These are phyloP conservation scores for Nannoperca obscura DNA, from an alignment of 2,797 vertebrate species.

Conservation along the genomic window DNA sequence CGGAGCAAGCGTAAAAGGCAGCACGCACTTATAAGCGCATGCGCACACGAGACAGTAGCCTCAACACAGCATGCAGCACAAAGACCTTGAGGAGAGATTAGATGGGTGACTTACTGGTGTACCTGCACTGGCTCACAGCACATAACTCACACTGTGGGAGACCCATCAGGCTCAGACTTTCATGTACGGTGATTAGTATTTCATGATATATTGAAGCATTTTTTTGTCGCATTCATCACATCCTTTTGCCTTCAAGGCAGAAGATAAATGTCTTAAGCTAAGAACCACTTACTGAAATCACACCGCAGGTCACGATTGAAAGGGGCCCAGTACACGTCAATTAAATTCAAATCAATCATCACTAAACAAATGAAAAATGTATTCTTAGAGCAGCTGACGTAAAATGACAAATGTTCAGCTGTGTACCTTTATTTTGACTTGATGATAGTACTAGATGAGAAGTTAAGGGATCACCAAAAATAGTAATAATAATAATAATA, in stretches of 20 bases:
- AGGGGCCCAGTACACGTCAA: not conserved
- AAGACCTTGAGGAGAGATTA: conserved; percentile 28
- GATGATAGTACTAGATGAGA: not conserved
- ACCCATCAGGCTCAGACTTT: conserved; percentile 5
- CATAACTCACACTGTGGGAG: conserved; percentile 17
- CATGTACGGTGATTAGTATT: not conserved
- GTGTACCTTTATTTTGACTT: not conserved
- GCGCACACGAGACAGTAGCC: too few relatives aligned
- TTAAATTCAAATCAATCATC: not conserved
- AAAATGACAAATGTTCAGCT: too few relatives aligned
- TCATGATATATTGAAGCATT: not conserved
- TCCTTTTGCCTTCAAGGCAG: not conserved
- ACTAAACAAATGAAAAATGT: not conserved
- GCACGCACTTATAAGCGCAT: too few relatives aligned
- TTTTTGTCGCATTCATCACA: not conserved
- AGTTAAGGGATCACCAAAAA: not conserved
- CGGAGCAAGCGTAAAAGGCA: too few relatives aligned
- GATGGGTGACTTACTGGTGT: conserved; percentile 17
- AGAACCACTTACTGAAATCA: not conserved
- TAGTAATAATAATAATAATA: not conserved
- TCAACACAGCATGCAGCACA: conserved; percentile 5
- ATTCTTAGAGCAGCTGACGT: not conserved
- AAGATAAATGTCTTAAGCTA: not conserved
- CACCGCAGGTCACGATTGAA: not conserved
- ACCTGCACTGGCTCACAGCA: not conserved